These are phyloP conservation scores for Drosophila gunungcola DNA, from an alignment of 1,140 invertebrate genomes.

Conservation along the genomic window DNA sequence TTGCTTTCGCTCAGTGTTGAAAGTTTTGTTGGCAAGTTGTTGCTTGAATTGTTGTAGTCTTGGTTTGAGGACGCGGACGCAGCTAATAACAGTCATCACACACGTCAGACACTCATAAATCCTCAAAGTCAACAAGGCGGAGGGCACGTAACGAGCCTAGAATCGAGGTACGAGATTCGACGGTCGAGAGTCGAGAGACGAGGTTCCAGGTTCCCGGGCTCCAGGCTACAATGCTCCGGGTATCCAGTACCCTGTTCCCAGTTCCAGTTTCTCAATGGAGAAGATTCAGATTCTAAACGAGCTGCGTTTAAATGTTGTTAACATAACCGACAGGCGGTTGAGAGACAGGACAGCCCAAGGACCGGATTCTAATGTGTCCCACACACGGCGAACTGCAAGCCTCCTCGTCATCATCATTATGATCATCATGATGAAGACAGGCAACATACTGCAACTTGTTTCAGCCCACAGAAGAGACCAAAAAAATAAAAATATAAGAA, in stretches of 20 bases:
- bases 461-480: constrained; percentile 16
- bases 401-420: constrained; percentile 12
- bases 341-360: constrained; percentile 34
- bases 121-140: constrained; percentile 78
- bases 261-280: constrained; percentile 41
- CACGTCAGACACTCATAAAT: constrained; percentile 84
- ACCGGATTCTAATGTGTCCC: constrained; percentile 77
- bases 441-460: constrained; percentile 49
- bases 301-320: constrained; percentile 82
- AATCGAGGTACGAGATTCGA: constrained; percentile 1
- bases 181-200: neutral
- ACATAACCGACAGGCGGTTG: constrained; percentile 47
- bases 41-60: constrained; percentile 25
- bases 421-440: constrained; percentile 17
- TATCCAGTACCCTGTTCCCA: constrained; percentile 5
- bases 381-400: constrained; percentile 63
- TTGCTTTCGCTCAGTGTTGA: neutral
- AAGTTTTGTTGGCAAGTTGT: constrained; percentile 8
- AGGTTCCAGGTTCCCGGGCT: constrained; percentile 4
- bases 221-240: constrained; percentile 7
- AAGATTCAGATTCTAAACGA: constrained; percentile 77
- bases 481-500: too few relatives aligned
- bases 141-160: constrained; percentile 45
- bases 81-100: constrained; percentile 84
- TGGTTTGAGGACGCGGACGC: constrained; percentile 37